Base-by-base conservation (phyloP, 2,888 invertebrate genomes). In the Artemia sp. region DNA sequence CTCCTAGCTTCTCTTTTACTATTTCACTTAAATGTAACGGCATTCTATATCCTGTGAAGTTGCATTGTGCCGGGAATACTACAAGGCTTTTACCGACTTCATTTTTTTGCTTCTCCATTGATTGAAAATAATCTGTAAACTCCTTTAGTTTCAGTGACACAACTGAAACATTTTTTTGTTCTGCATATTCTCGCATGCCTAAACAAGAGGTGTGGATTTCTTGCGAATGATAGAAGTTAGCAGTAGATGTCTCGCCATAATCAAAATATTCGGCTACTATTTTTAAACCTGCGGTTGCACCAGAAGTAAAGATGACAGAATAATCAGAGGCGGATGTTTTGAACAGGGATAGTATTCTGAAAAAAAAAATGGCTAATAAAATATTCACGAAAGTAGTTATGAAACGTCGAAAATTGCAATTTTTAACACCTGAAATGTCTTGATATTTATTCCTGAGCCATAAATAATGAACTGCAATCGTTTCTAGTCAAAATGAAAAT, bases 121-220 rank as follows among this genome's bases (percentile, higher is more conserved):
- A 73, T 67, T 53, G 70, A 72, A 68, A 72, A 70, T 19, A 72
- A 71, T 52, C 69, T 66, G 67, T 71, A 72, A 51, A 71, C 72
- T 52, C 70, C 69, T 14, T 67, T 68, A 51, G 24, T 8, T 69
- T 11, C 9, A 70, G 12, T 50, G 70, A 66, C 51, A 52, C 51
- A 14, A 58, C 19, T 10, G 70, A 67, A n/a, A 70, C 67, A 52
- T 68, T 52, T 9, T 69, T 14, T 8, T 67, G 69, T 2, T 88
- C 86, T 70, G 88, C 76, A 52, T 51, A 68, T 78, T 88, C 89
- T 76, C 96, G 82, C 84, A 96, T 87, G 12, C 97, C 96, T 72
- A 96, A 81, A 0, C 94, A 92, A 1, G 96, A 96, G 0, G 96
- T 96, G 77, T 97, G 97, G 77, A 91, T 95, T 78, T 96, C 94